Evolutionary conservation across 2,888 invertebrate genomes (phyloP).

Genomic region (Incurvaria masculella): DNA sequence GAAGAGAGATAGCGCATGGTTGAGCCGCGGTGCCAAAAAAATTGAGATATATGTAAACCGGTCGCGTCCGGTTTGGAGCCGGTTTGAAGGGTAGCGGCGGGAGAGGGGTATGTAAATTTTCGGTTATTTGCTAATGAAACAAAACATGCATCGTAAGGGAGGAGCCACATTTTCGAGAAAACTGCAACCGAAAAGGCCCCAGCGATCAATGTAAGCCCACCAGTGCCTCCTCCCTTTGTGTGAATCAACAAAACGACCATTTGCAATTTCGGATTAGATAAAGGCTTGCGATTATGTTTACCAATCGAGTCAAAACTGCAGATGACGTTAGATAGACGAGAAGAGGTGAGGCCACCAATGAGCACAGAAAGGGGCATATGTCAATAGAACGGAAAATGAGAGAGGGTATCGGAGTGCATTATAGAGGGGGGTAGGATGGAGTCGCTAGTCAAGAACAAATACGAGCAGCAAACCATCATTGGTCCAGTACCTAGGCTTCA

Average conservation of each 20-base stretch:
- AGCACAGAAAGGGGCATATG: not conserved
- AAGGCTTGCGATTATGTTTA: too few species aligned
- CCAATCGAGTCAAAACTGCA: not conserved
- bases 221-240: not conserved
- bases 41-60: too few species aligned
- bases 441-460: slow-evolving; percentile 31
- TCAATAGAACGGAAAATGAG: not conserved
- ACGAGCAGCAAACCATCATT: slow-evolving; percentile 55
- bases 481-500: slow-evolving; percentile 43
- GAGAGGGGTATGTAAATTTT: not conserved
- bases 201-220: too few species aligned
- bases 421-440: not conserved
- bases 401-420: slow-evolving; percentile 6
- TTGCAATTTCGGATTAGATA: not conserved
- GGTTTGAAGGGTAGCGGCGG: not conserved
- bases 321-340: not conserved
- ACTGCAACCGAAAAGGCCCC: too few species aligned
- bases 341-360: not conserved
- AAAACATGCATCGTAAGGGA: not conserved
- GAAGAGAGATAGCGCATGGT: too few species aligned
- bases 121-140: not conserved
- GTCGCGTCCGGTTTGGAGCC: too few species aligned
- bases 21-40: too few species aligned
- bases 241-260: not conserved
- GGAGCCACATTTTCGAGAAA: not conserved